Evolutionary conservation across 2,797 vertebrate genomes (phyloP), one percentile per base, ranked within the genome.

Genomic region (Triplophysa yarkandensis): DNA sequence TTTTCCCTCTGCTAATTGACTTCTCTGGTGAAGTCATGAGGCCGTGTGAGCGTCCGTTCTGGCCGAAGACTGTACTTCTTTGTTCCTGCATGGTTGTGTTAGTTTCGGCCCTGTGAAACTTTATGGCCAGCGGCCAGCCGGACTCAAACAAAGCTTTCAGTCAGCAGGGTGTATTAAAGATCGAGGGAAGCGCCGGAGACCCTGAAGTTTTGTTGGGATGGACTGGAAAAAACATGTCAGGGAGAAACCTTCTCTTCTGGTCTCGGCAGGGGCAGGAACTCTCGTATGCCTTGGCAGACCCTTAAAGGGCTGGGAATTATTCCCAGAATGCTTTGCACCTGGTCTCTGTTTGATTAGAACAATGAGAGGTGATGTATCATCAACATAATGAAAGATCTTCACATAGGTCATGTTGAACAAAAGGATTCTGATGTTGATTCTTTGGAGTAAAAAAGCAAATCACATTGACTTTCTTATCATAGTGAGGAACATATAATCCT

Each of bases 241-340:
- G 58, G 30, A 39, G 61, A 52, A 10, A n/a, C 27, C 7, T 57
- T 7, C 8, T 39, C 34, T 19, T 39, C 9, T 48, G 19, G n/a
- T 16, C 4, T 0, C 36, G 21, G 68, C 43, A 28, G 68, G 21
- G 30, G 39, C 77, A 67, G 57, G 50, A 73, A 36, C 64, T 72
- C 41, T 54, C 39, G 30, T 55, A 48, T 61, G 34, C 43, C 27
- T 16, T 81, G 77, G 77, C 80, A 55, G 61, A n/a, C 10, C 46
- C 41, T 82, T 66, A 77, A 65, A 77, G 70, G 1, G 11, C 5
- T 66, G 64, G 36, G 16, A 55, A 43, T 43, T 55, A 39, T 2
- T 70, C 60, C 60, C 70, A 52, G 30, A 75, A 70, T 77, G 32
- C 66, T 68, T 74, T 77, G 21, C 41, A 23, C 41, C 4, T 25